Percentiles rank a stretch among this genome's conserved stretches.
These are phyloP conservation scores for Gopherus flavomarginatus DNA, from an alignment of 2,113 vertebrate species.

Conservation along the genomic window DNA sequence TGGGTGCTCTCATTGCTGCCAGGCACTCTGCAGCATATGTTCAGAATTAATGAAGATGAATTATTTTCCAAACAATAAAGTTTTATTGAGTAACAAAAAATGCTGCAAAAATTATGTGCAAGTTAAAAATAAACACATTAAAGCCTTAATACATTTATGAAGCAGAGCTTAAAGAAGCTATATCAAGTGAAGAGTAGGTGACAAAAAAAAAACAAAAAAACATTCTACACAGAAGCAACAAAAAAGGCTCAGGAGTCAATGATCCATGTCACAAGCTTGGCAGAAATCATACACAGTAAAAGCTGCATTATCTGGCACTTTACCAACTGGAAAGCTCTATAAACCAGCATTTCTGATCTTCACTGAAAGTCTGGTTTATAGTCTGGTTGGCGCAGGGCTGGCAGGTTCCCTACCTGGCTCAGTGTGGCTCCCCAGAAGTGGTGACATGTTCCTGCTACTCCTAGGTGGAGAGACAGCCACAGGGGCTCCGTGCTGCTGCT, in stretches of 20 bases:
- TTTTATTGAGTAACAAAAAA: background rate
- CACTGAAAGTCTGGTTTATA: no score
- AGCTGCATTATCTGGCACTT: no score
- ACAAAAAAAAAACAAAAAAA: background rate
- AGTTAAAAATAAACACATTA: background rate
- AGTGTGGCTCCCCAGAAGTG: no score
- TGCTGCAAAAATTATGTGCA: background rate
- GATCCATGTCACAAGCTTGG: fast-evolving
- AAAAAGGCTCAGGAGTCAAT: background rate
- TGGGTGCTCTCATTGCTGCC: background rate
- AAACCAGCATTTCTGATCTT: no score
- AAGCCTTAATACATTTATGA: background rate
- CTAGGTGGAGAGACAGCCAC: no score
- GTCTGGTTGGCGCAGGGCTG: no score
- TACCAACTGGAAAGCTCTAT: no score
- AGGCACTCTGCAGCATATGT: background rate
- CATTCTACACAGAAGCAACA: background rate
- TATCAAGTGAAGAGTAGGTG: fast-evolving
- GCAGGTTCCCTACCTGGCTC: no score
- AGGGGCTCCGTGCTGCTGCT: no score
- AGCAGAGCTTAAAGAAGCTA: background rate
- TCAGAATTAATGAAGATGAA: background rate
- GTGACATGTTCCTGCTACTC: no score
- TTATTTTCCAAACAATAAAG: background rate
- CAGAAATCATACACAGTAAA: fast-evolving